Conservation (phyloP, 2,797 vertebrate genomes). For the Phrynocephalus guinanensis region DNA sequence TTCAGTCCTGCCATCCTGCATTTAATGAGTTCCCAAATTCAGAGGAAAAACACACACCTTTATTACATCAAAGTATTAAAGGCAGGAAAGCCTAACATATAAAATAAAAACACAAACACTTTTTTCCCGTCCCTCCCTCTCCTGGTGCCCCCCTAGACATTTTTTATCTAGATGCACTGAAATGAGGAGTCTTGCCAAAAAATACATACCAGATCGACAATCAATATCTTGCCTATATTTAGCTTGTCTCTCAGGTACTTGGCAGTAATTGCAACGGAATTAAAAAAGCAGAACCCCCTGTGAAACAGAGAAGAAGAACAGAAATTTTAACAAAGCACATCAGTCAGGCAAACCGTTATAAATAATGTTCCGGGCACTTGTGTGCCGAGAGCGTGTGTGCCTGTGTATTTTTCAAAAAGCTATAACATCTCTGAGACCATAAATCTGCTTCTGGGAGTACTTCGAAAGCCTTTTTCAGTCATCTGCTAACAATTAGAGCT, state of each 20-base stretch:
- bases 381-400: conserved; percentile 53
- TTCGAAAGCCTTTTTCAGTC: conserved; percentile 87
- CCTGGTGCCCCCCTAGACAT: conserved; percentile 13
- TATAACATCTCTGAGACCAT: conserved; percentile 90
- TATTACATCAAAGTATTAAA: conserved; percentile 78
- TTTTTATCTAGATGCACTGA: conserved; percentile 65
- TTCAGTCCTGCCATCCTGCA: conserved; percentile 79
- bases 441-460: conserved; percentile 89
- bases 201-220: conserved; percentile 86
- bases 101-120: conserved; percentile 66
- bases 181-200: conserved; percentile 69
- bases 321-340: conserved; percentile 83
- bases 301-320: conserved; percentile 84
- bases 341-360: conserved; percentile 86
- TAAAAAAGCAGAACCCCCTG: conserved; percentile 88
- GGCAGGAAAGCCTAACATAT: conserved; percentile 68
- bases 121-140: conserved; percentile 37
- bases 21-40: conserved; percentile 84
- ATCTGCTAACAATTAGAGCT: conserved; percentile 93
- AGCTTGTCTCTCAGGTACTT: conserved; percentile 85
- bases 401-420: conserved; percentile 74
- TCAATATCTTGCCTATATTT: conserved; percentile 85
- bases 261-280: conserved; percentile 86
- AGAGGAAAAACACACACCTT: conserved; percentile 80
- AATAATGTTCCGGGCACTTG: conserved; percentile 89